Conservation (phyloP, 2,797 vertebrate species). For the Cirrhinus mrigala region DNA sequence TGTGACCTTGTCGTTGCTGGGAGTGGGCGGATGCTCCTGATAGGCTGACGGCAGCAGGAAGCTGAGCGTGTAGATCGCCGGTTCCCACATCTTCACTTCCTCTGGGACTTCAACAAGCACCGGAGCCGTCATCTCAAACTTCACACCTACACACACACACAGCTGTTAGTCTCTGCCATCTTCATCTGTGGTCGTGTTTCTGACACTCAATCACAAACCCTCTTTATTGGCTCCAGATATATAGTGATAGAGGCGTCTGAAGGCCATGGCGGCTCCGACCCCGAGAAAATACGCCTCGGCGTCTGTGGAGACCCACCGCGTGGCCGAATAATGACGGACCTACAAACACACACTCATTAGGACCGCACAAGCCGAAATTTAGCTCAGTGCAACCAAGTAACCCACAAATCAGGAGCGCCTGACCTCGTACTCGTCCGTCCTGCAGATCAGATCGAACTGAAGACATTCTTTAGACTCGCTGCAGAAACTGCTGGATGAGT, state of each 20-base stretch:
- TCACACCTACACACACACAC: constrained; percentile 66
- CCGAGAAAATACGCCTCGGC: constrained; percentile 82
- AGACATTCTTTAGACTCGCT: constrained; percentile 80
- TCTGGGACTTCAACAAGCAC: constrained; percentile 81
- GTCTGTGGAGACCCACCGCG: constrained; percentile 81
- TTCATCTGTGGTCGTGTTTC: background rate
- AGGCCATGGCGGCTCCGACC: constrained; percentile 81
- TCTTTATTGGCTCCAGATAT: constrained; percentile 78
- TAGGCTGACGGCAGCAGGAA: constrained; percentile 78
- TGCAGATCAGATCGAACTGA: constrained; percentile 78
- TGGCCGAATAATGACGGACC: constrained; percentile 81
- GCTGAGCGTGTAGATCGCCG: constrained; percentile 79
- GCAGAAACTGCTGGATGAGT: constrained; percentile 76
- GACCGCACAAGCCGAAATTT: background rate
- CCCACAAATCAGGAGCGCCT: constrained; percentile 28
- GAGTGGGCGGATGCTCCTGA: constrained; percentile 75
- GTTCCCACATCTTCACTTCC: constrained; percentile 79
- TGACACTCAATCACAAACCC: constrained; percentile 62
- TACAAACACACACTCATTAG: constrained; percentile 53
- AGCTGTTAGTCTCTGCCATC: background rate
- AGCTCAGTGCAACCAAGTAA: no score
- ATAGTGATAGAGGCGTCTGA: constrained; percentile 83
- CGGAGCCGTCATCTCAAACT: constrained; percentile 82
- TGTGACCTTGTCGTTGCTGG: constrained; percentile 77
- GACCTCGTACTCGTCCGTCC: constrained; percentile 81